Percentiles rank a stretch among this genome's conserved stretches.
These are phyloP conservation scores for Paramormyrops kingsleyae DNA, from an alignment of 2,113 vertebrate species.

Conservation along the genomic window DNA sequence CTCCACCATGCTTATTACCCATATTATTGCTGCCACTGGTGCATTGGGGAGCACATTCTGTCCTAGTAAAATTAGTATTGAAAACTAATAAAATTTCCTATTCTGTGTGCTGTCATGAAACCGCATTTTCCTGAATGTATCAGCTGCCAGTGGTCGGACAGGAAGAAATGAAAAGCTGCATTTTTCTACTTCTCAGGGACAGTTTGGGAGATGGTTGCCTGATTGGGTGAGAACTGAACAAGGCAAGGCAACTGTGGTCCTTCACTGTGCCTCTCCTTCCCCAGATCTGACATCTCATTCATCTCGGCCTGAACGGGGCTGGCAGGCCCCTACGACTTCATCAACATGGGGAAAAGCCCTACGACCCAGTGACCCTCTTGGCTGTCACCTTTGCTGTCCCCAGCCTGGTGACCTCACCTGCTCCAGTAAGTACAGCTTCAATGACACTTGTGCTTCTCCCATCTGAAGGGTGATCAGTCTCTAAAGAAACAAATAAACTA, in stretches of 20 bases:
- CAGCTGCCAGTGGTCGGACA: background rate
- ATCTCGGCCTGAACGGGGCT: background rate
- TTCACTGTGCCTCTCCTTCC: background rate
- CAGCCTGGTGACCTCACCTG: background rate
- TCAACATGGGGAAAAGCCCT: background rate
- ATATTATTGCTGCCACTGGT: background rate
- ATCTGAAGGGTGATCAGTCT: background rate
- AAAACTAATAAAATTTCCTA: background rate
- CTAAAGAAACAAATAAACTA: background rate
- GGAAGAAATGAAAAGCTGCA: background rate
- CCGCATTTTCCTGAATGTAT: background rate
- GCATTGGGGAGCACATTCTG: background rate
- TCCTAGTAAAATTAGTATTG: background rate
- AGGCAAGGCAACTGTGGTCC: background rate
- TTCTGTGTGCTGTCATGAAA: background rate
- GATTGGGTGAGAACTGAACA: background rate
- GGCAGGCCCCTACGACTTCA: background rate
- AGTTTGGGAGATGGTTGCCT: background rate
- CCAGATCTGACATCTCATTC: slow-evolving; percentile 1
- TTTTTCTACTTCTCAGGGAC: background rate
- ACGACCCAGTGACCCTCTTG: background rate
- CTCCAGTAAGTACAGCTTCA: background rate
- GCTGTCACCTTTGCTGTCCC: background rate
- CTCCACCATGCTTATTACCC: background rate
- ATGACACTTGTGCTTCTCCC: background rate